phyloP scores from a whole-genome alignment of 1,140 invertebrate genomes.

The Eriocheir sinensis region DNA sequence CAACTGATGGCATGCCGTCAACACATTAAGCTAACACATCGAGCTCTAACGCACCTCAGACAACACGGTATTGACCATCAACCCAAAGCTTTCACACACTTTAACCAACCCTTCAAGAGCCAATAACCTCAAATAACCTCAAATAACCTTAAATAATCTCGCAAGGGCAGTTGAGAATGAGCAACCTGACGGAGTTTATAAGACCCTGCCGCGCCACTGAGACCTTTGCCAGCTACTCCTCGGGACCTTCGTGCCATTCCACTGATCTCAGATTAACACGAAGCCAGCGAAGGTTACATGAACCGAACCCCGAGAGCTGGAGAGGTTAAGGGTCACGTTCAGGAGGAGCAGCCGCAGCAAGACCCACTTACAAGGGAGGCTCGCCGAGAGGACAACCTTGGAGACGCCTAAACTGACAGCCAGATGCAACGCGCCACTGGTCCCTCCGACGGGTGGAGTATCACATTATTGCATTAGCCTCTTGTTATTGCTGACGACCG shows the following conservation, averaged over 20 bases:
- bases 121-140: slow-evolving; percentile 17
- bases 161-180: neutral
- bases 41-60: neutral
- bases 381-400: neutral
- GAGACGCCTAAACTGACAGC: slow-evolving; percentile 7
- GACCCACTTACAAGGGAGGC: slow-evolving; percentile 25
- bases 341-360: slow-evolving; percentile 1
- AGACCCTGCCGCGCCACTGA: neutral
- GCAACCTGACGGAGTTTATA: neutral
- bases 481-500: neutral
- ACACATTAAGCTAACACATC: neutral
- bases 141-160: slow-evolving; percentile 1
- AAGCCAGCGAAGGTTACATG: slow-evolving; percentile 40
- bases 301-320: slow-evolving; percentile 46
- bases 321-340: slow-evolving; percentile 33
- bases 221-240: neutral
- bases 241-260: slow-evolving; percentile 14
- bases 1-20: neutral
- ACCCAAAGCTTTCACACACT: neutral
- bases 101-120: neutral
- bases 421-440: neutral
- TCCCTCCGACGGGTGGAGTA: neutral
- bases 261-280: slow-evolving; percentile 10
- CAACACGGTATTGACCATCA: neutral
- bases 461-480: neutral